Percentiles rank a stretch among this genome's conserved stretches.
Evolutionary conservation across 2,113 vertebrate genomes (phyloP).

Genomic region (Hypomesus transpacificus): DNA sequence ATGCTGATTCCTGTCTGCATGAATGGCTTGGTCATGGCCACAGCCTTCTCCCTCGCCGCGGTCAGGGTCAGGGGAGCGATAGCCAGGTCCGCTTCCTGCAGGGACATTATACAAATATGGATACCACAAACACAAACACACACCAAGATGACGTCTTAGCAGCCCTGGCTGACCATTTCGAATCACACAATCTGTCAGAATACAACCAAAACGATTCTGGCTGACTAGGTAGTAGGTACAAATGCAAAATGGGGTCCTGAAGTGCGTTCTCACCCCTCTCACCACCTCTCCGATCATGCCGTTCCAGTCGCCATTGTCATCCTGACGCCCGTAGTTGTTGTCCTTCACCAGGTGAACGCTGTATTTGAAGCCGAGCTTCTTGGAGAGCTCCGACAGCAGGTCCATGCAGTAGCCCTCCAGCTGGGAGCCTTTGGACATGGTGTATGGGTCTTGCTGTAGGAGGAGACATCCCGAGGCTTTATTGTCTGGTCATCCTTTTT

Average conservation of each 20-base stretch:
- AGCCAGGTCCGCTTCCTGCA: conserved; percentile 82
- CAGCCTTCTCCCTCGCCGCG: conserved; percentile 73
- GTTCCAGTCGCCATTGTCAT: conserved; percentile 77
- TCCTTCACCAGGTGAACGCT: conserved; percentile 79
- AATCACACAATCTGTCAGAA: too few species aligned
- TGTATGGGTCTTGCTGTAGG: conserved; percentile 81
- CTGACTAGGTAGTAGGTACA: too few species aligned
- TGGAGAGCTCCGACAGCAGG: conserved; percentile 74
- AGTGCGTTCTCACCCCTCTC: conserved; percentile 66
- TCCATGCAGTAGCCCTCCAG: conserved; percentile 88
- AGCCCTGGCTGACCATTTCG: too few species aligned
- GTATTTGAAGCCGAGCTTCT: conserved; percentile 78
- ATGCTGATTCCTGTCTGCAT: conserved; percentile 88
- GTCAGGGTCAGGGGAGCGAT: conserved; percentile 85
- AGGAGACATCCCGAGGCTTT: neutral
- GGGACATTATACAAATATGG: neutral
- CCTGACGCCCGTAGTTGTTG: conserved; percentile 67
- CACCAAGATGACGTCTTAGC: too few species aligned
- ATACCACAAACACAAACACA: too few species aligned
- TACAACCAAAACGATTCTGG: too few species aligned
- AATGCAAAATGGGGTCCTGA: neutral
- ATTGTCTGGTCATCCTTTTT: neutral
- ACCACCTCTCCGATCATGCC: conserved; percentile 86
- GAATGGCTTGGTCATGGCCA: conserved; percentile 85
- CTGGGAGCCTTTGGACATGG: conserved; percentile 66